These are phyloP conservation scores for Parelbella ahira DNA, from an alignment of 2,888 invertebrate species.

Conservation along the genomic window DNA sequence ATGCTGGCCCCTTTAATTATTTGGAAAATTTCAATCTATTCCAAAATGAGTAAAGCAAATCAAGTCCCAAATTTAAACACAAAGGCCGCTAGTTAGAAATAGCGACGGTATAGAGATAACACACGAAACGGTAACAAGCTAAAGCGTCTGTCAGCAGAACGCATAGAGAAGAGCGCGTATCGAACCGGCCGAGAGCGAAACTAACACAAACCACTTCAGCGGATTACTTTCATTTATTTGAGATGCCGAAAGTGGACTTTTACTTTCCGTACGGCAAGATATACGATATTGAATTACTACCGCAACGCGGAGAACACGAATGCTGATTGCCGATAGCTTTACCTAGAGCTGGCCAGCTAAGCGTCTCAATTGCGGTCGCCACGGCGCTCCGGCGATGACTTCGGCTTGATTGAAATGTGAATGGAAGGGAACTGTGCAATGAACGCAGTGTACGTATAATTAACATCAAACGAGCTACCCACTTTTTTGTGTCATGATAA, in stretches of 20 bases:
- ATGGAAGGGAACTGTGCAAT: background rate
- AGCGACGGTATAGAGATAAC: no score
- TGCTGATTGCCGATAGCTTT: conserved; percentile 13
- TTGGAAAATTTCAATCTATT: no score
- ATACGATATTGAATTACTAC: conserved; percentile 23
- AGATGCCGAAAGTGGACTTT: conserved; percentile 73
- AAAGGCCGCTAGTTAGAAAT: no score
- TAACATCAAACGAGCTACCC: no score
- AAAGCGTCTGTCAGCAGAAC: no score
- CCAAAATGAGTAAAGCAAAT: no score
- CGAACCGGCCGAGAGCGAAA: conserved; percentile 63
- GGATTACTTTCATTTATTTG: conserved; percentile 70
- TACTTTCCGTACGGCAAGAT: conserved; percentile 52
- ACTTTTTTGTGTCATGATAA: no score
- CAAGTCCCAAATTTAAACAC: no score
- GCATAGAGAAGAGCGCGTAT: conserved; percentile 27
- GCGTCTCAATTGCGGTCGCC: conserved; percentile 3
- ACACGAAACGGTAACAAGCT: no score
- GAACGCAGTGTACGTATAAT: no score
- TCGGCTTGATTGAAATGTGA: conserved; percentile 3
- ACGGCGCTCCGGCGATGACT: background rate
- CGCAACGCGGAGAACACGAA: conserved; percentile 12
- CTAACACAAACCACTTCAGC: conserved; percentile 52
- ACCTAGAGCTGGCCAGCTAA: background rate
- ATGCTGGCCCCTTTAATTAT: no score